Base-by-base conservation (phyloP, 1,140 invertebrate species). In the Drosophila repleta region DNA sequence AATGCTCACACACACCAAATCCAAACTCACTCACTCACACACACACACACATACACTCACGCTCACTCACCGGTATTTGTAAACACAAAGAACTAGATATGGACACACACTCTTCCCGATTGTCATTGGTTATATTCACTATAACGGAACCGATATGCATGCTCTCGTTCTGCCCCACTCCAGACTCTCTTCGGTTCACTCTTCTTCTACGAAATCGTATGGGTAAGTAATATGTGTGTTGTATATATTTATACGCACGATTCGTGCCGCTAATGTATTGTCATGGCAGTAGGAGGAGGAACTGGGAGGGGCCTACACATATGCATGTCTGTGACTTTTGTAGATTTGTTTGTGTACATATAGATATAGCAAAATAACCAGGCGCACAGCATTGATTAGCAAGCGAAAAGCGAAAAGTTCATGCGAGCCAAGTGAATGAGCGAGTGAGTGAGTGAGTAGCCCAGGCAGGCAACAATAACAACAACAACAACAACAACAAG, bases 331-430 rank as follows among this genome's bases (percentile, higher is more conserved):
- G 84, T 66, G 79, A 74, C 83, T 87, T 88, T 88, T 88, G 83
- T 89, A 89, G 83, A 88, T 88, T 88, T 88, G 83, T 88, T 88
- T 89, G 83, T 88, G 84, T 88, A 88, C 83, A 88, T 88, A 88
- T 88, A 88, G 83, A 88, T 88, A 88, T 88, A 88, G 83, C 84
- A 65, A 88, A 88, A 89, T 57, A 75, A 88, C 66, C 83, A 85
- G 83, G 83, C 83, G 83, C 79, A 72, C 83, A 88, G 83, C 84
- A 89, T 83, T 88, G 84, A 88, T 88, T 88, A 88, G 83, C 76
- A 83, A 46, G 77, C 82, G 70, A 70, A 84, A 84, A 79, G 79
- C 79, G 62, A 88, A 82, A 88, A 83, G 78, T 87, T 87, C 83
- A 87, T 88, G 68, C 78, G 66, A 85, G 69, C 78, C 73, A 79